These are phyloP conservation scores for Sphenopsis melanotis DNA, from an alignment of 2,797 vertebrate species.

Conservation along the genomic window DNA sequence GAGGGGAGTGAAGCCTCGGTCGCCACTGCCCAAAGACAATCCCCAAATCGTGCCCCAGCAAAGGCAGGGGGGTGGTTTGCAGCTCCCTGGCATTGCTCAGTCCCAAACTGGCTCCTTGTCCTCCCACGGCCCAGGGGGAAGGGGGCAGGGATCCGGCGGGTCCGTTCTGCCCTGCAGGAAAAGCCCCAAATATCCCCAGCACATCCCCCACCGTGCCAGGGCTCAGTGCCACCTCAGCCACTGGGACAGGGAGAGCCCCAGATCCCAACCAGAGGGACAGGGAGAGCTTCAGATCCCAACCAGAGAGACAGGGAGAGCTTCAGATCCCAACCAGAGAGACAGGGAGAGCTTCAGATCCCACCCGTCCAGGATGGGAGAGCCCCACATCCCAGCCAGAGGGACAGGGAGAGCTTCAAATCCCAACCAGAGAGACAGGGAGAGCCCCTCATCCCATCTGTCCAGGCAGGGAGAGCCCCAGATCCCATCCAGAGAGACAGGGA, in stretches of 20 bases:
- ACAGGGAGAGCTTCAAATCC: neutral
- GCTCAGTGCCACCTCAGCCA: neutral
- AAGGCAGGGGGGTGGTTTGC: neutral
- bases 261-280: neutral
- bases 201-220: rapidly evolving
- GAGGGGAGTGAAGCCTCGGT: rapidly evolving
- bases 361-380: neutral
- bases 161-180: neutral
- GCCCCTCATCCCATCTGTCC: neutral
- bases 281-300: neutral
- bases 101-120: neutral
- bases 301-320: neutral
- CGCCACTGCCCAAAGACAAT: neutral
- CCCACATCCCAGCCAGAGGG: rapidly evolving
- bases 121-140: neutral
- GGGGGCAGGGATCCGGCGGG: neutral
- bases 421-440: no score
- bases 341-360: neutral
- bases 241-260: neutral
- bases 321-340: neutral
- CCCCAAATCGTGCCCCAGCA: neutral
- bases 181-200: neutral
- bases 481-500: neutral
- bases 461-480: rapidly evolving
- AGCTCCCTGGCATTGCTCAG: neutral